Conservation (phyloP, 1,140 invertebrate genomes). For the Anagrus nilaparvatae region DNA sequence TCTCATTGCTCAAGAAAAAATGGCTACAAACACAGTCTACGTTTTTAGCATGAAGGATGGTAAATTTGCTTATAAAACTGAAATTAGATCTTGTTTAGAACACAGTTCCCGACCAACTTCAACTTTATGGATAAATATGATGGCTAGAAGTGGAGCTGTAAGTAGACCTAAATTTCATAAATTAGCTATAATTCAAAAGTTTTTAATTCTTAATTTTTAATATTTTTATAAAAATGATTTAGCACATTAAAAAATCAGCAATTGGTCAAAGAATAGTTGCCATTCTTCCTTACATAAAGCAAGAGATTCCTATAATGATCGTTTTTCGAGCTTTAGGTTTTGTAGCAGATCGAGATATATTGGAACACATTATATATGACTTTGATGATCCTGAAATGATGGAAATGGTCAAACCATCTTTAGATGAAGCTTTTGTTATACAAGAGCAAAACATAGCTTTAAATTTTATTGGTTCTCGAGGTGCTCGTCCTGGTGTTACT, state of each 20-base stretch:
- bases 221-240: constrained; percentile 1
- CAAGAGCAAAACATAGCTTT: constrained; percentile 96
- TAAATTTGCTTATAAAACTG: constrained; percentile 95
- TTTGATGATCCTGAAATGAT: constrained; percentile 99
- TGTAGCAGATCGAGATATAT: constrained; percentile 94
- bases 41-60: constrained; percentile 98
- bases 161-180: constrained; percentile 18
- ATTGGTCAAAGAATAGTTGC: constrained; percentile 81
- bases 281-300: constrained; percentile 94
- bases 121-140: constrained; percentile 97
- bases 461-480: constrained; percentile 96
- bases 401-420: constrained; percentile 98
- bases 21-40: constrained; percentile 99
- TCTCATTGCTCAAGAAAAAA: constrained; percentile 97
- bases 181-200: not conserved
- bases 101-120: constrained; percentile 87
- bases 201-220: not conserved
- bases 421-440: constrained; percentile 98
- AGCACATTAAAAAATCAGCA: constrained; percentile 25
- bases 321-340: constrained; percentile 94
- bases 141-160: constrained; percentile 80
- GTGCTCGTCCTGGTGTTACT: constrained; percentile 89
- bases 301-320: constrained; percentile 98
- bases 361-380: constrained; percentile 98
- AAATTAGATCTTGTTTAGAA: constrained; percentile 91